Conservation (phyloP, 2,888 invertebrate genomes). For the Dendrolimus houi region DNA sequence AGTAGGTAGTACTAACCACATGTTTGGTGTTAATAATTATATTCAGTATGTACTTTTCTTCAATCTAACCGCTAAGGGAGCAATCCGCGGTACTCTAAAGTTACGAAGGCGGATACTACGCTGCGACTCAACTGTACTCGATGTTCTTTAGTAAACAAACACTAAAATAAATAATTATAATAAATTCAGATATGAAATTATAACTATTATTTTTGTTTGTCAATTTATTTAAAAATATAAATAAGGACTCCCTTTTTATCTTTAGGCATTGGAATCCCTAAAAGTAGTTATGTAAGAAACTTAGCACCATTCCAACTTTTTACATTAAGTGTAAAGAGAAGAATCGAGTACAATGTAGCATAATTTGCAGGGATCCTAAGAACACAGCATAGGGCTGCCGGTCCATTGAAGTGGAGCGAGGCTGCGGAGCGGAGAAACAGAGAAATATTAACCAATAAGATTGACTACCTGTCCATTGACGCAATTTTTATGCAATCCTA, state of each 20-base stretch:
- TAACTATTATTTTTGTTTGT: too few relatives aligned
- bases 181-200: neutral
- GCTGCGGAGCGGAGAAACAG: too few relatives aligned
- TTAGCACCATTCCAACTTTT: neutral
- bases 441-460: too few relatives aligned
- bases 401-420: too few relatives aligned
- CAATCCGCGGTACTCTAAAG: constrained; percentile 63
- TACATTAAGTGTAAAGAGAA: constrained; percentile 12
- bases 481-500: neutral
- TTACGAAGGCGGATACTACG: constrained; percentile 65
- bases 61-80: constrained; percentile 66
- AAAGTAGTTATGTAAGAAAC: too few relatives aligned
- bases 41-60: constrained; percentile 43
- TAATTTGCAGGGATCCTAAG: constrained; percentile 53
- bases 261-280: too few relatives aligned
- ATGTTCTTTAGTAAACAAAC: constrained; percentile 10
- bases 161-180: neutral
- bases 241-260: too few relatives aligned
- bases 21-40: constrained; percentile 21
- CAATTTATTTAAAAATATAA: too few relatives aligned
- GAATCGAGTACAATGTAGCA: constrained; percentile 45
- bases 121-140: constrained; percentile 46
- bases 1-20: neutral
- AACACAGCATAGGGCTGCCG: constrained; percentile 26
- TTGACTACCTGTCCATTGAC: neutral